phyloP scores from a whole-genome alignment of 2,113 vertebrate genomes.

The Gnathonemus echidnorhynchus region DNA sequence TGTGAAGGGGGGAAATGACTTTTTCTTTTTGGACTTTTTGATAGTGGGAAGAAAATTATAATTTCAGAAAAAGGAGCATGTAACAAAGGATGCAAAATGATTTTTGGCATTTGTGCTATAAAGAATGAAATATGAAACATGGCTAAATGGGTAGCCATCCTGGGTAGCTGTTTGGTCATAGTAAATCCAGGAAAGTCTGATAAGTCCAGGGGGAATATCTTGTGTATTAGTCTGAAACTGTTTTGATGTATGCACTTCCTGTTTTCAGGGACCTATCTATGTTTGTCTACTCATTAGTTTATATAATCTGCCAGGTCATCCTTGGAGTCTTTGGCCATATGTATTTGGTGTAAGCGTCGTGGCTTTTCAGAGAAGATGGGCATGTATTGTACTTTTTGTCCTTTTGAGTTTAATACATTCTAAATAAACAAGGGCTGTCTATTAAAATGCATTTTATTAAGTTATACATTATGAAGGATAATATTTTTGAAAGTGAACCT shows the following conservation, averaged over 20 bases:
- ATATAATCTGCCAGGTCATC: neutral
- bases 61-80: neutral
- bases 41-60: neutral
- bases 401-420: neutral
- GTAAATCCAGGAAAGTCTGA: neutral
- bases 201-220: neutral
- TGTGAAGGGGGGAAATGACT: neutral
- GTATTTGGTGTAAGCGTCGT: neutral
- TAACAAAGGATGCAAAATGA: neutral
- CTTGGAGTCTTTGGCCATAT: neutral
- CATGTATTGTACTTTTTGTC: neutral
- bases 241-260: neutral
- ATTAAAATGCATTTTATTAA: neutral
- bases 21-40: neutral
- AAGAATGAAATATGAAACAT: neutral
- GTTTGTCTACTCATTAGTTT: neutral
- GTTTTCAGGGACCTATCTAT: neutral
- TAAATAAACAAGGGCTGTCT: neutral
- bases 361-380: neutral
- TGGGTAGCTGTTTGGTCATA: neutral
- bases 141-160: neutral
- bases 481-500: neutral
- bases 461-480: neutral
- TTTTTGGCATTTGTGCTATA: neutral
- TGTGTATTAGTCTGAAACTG: neutral